These are phyloP conservation scores for Rambutsinella grinnellia DNA, from an alignment of 2,888 invertebrate genomes.

Conservation along the genomic window DNA sequence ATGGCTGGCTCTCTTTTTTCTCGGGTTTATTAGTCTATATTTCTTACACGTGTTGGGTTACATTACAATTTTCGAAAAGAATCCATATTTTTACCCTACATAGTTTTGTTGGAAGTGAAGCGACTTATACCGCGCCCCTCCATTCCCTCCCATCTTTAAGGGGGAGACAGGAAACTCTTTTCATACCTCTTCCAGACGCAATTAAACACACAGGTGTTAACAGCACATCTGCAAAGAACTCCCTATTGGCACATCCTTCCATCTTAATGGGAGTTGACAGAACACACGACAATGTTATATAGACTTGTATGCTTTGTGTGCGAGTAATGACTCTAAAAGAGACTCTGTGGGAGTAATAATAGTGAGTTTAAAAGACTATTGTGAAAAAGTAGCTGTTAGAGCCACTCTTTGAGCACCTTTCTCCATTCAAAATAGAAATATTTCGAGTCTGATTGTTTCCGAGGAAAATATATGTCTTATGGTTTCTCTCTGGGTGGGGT, in stretches of 20 bases:
- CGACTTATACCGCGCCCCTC: conserved; percentile 36
- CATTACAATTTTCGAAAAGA: not conserved
- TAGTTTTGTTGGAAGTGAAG: too few species aligned
- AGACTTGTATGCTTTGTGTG: too few species aligned
- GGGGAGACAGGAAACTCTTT: conserved; percentile 7
- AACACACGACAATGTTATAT: conserved; percentile 39
- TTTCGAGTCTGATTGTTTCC: too few species aligned
- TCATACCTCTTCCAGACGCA: conserved; percentile 56
- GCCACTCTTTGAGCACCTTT: too few species aligned
- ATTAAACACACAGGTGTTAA: conserved; percentile 64
- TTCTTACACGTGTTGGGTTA: not conserved
- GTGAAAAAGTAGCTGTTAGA: too few species aligned
- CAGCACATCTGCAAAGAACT: conserved; percentile 41
- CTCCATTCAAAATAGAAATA: too few species aligned
- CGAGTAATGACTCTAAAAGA: too few species aligned
- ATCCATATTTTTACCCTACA: not conserved
- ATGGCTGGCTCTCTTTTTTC: conserved; percentile 18
- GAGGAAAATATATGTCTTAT: too few species aligned
- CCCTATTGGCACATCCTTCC: conserved; percentile 42
- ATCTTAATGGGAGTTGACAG: conserved; percentile 40
- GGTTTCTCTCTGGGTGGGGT: too few species aligned
- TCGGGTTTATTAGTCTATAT: not conserved
- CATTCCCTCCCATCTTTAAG: conserved; percentile 2
- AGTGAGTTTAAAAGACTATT: too few species aligned
- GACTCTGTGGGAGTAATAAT: too few species aligned